Base-by-base conservation (phyloP, 2,797 vertebrate genomes). In the Eospalax fontanierii region DNA sequence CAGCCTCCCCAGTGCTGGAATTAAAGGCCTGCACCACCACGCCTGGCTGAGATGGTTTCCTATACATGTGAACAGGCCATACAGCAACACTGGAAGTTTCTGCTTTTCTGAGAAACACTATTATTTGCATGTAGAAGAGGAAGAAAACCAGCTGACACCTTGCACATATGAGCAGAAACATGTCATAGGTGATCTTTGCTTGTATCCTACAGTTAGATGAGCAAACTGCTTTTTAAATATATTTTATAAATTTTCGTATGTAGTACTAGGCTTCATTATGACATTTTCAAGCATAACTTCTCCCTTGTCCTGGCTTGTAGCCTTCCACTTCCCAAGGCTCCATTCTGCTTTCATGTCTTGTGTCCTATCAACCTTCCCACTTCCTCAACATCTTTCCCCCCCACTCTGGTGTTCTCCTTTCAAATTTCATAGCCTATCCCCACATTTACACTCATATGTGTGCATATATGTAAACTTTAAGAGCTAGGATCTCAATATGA, bases 91-190 rank as follows among this genome's bases (percentile, higher is more conserved):
- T 46, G 30, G 43, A 54, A 21, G 8, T 75, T 81, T 81, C 70
- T 50, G 1, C 57, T 78, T 90, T 88, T 74, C 88, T 79, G 88
- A 43, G 63, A 90, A 88, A 3, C 30, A 19, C 78, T 12, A 2
- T 88, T 59, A 63, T 87, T 94, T 96, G 88, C 83, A 46, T 90
- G 19, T 18, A 63, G 70, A 95, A 91, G 83, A 92, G 90, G 85
- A 97, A 94, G 93, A 93, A 75, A 76, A 57, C 78, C 40, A 59
- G 2, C 26, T 35, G 35, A 40, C 1, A 22, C 57, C 26, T 73
- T 85, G 59, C 3, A 4, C 6, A 4, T 1, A 1, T 70, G n/a
- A 59, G 26, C 46, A 68, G 91, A 79, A 73, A 43, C 66, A n/a
- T 61, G 16, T 74, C 9, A 14, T 46, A 22, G 28, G 54, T 76